A percentile compares a stretch with the other conserved stretches of the same genome.
Conservation (phyloP, 2,797 vertebrate species). For the Chelidonichthys spinosus region DNA sequence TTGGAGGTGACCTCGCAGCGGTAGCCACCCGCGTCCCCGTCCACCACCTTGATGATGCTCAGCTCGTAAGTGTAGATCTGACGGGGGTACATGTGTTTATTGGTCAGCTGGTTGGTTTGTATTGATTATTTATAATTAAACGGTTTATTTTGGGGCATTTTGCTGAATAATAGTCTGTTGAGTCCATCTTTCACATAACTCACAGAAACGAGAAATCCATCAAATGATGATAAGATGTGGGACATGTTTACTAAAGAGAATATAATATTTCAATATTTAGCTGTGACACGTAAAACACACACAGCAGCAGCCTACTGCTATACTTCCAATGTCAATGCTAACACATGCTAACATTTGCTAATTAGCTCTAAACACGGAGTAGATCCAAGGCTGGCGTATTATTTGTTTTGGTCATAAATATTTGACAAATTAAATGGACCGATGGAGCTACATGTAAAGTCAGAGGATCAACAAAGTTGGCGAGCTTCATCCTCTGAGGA, state of each 20-base stretch:
- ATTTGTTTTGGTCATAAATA: not conserved
- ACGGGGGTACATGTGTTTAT: not conserved
- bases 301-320: too few species aligned
- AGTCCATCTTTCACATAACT: not conserved
- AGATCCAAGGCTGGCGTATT: not conserved
- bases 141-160: not conserved
- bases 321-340: too few species aligned
- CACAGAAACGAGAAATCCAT: not conserved
- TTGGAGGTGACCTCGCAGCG: conserved; percentile 92
- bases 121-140: conserved; percentile 1
- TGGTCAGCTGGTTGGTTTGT: not conserved
- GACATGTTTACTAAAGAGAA: too few species aligned
- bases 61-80: conserved; percentile 92
- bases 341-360: too few species aligned
- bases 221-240: not conserved
- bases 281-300: too few species aligned
- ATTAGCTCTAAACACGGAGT: too few species aligned
- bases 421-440: not conserved
- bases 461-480: not conserved
- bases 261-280: too few species aligned
- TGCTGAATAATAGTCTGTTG: not conserved
- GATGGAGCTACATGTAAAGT: too few species aligned
- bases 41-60: conserved; percentile 87
- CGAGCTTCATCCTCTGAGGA: not conserved
- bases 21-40: conserved; percentile 89